phyloP scores from a whole-genome alignment of 2,113 vertebrate species.

The Elephas maximus region DNA sequence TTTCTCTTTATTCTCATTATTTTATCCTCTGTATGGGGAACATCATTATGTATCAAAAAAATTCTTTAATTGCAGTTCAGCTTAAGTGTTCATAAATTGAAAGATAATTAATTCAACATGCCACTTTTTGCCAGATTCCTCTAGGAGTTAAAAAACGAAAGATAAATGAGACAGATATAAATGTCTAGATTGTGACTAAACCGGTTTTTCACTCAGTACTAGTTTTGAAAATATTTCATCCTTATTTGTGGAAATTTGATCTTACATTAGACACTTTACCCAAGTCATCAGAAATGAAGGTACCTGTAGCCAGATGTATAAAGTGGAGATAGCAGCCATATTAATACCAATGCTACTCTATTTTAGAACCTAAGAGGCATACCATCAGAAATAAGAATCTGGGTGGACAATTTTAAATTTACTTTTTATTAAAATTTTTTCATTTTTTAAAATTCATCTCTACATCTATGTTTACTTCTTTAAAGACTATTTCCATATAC shows the following conservation, averaged over 20 bases:
- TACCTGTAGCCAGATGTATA: background rate
- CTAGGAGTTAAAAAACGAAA: background rate
- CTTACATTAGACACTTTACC: background rate
- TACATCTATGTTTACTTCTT: background rate
- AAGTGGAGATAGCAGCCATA: background rate
- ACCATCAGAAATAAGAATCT: background rate
- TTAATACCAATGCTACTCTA: background rate
- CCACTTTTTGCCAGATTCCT: background rate
- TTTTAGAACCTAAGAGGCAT: background rate
- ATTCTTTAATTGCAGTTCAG: background rate
- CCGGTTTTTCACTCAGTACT: conserved; percentile 9
- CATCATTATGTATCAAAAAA: conserved; percentile 17
- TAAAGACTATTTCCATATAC: conserved; percentile 29
- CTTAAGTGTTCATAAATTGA: conserved; percentile 10
- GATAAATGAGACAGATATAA: background rate
- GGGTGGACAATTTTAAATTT: conserved; percentile 42
- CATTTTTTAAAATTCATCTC: background rate
- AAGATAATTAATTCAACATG: conserved; percentile 25
- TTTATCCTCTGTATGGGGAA: background rate
- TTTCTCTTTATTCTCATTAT: background rate
- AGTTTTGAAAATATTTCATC: background rate
- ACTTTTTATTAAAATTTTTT: background rate
- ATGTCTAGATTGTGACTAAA: background rate
- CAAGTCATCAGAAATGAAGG: conserved; percentile 20
- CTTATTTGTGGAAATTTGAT: conserved; percentile 53